Percentiles rank a stretch among this genome's conserved stretches.
Evolutionary conservation across 2,113 vertebrate species (phyloP).

Genomic region (Hepsetus odoe): DNA sequence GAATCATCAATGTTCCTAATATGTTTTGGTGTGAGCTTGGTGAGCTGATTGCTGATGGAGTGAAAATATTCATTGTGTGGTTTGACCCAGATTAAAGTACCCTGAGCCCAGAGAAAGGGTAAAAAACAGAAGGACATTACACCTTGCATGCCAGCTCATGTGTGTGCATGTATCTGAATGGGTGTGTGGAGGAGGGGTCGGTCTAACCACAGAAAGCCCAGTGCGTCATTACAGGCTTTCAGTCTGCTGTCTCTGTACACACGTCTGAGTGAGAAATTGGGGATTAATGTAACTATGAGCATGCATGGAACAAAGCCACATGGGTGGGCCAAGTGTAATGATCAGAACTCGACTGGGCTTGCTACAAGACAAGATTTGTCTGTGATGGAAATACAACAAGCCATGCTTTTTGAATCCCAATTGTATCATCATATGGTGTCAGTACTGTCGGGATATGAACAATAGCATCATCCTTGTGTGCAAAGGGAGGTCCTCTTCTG

Average conservation of each 20-base stretch:
- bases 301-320: slow-evolving; percentile 47
- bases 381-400: slow-evolving; percentile 49
- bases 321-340: slow-evolving; percentile 45
- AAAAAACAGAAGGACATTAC: slow-evolving; percentile 56
- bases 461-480: slow-evolving; percentile 64
- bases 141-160: slow-evolving; percentile 47
- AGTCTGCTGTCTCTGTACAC: slow-evolving; percentile 44
- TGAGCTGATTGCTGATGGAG: slow-evolving; percentile 29
- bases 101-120: slow-evolving; percentile 18
- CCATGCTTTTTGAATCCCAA: slow-evolving; percentile 51
- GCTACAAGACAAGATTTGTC: slow-evolving; percentile 60
- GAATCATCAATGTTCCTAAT: slow-evolving; percentile 13
- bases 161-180: slow-evolving; percentile 48
- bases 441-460: slow-evolving; percentile 62
- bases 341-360: slow-evolving; percentile 47
- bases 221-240: slow-evolving; percentile 55
- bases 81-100: slow-evolving; percentile 35
- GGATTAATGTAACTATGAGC: slow-evolving; percentile 41
- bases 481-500: slow-evolving; percentile 60
- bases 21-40: neutral
- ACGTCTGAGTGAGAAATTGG: slow-evolving; percentile 45
- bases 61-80: neutral
- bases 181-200: slow-evolving; percentile 39
- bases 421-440: slow-evolving; percentile 42
- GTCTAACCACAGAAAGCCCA: slow-evolving; percentile 52